Base-by-base conservation (phyloP, 2,888 invertebrate species). In the Eupeodes luniger region DNA sequence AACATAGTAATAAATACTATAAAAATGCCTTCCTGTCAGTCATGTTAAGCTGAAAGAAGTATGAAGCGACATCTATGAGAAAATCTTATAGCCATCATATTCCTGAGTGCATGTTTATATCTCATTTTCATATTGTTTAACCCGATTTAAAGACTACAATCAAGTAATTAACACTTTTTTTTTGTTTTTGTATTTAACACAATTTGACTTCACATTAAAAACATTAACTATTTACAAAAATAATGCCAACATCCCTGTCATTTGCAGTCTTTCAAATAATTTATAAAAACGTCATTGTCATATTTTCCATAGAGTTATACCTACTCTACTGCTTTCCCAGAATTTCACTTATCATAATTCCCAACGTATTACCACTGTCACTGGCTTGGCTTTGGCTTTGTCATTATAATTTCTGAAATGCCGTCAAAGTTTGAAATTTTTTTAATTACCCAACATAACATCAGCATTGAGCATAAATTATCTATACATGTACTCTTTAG, bases 351-450 rank as follows among this genome's bases (percentile, higher is more conserved):
- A 53, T 53, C 36, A 69, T 55, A 53, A 69, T 69, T 69, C 53
- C 53, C 69, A 53, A 49, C 53, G 49, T 53, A 16, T 53, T 51
- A 69, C 14, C 36, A 53, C 36, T 53, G 53, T 27, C 47, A 66
- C 27, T 49, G 9, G 11, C 36, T 36, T 69, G 44, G 62, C 40
- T 64, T 36, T 69, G 44, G 44, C 40, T 49, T 34, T 67, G 53
- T 70, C 70, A 55, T 70, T 70, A 40, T 40, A 55, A 70, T 44
- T 70, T 40, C 0, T 70, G 19, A 70, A 70, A 70, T 70, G 36
- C 40, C 70, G 70, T 70, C 55, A 70, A 70, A 70, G 53, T 55
- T 16, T 40, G 1, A 19, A 55, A 19, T 40, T 40, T 69, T 55
- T 70, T 70, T 44, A 55, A 40, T 70, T 55, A 55, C 14, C 40